These are phyloP conservation scores for Syngnathus scovelli DNA, from an alignment of 2,113 vertebrate species.

Conservation along the genomic window DNA sequence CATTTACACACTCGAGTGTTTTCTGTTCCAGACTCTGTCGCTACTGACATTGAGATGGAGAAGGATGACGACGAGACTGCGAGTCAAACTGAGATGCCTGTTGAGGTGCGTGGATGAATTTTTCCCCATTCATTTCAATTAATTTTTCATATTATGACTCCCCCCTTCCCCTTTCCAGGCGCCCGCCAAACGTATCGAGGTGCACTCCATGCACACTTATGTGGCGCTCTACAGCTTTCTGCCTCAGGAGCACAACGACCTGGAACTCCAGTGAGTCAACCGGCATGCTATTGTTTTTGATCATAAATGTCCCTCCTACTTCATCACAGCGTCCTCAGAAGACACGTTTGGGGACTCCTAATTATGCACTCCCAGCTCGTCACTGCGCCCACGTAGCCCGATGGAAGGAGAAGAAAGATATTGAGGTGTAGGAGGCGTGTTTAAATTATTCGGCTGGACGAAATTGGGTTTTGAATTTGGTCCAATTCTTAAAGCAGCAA, in stretches of 20 bases:
- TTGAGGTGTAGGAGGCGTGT: conserved; percentile 20
- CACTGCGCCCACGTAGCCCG: conserved; percentile 31
- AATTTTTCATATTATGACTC: background rate
- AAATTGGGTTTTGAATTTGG: conserved; percentile 26
- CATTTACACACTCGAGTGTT: background rate
- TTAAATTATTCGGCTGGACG: conserved; percentile 18
- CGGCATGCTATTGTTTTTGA: background rate
- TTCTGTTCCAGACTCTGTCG: conserved; percentile 38
- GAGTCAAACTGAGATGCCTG: conserved; percentile 24
- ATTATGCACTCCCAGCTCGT: conserved; percentile 56
- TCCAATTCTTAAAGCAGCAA: background rate
- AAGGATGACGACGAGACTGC: conserved; percentile 50
- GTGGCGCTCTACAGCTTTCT: conserved; percentile 88
- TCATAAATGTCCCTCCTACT: background rate
- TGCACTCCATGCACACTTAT: conserved; percentile 84
- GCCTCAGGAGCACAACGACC: conserved; percentile 85
- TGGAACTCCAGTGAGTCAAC: conserved; percentile 83
- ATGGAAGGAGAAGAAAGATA: conserved; percentile 39
- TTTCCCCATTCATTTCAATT: too few relatives aligned
- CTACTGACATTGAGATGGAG: conserved; percentile 36
- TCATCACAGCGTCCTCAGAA: conserved; percentile 22
- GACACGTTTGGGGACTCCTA: conserved; percentile 43
- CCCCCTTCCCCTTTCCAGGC: conserved; percentile 28
- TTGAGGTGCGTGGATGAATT: conserved; percentile 26
- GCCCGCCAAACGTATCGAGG: conserved; percentile 70